A percentile compares a stretch with the other conserved stretches of the same genome.
Evolutionary conservation across 2,797 vertebrate genomes (phyloP).

Genomic region (Peromyscus nudipes): DNA sequence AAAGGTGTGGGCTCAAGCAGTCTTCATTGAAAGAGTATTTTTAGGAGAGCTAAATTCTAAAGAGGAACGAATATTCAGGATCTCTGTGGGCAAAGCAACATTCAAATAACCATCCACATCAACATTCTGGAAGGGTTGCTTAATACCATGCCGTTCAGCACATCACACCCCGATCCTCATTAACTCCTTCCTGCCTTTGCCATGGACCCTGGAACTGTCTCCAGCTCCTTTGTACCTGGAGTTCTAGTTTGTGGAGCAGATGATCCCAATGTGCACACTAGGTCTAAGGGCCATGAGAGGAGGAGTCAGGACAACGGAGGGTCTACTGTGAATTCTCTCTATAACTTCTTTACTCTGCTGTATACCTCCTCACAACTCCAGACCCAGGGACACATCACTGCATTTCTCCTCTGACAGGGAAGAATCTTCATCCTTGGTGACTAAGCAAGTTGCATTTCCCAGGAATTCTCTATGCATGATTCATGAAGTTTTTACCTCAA

Average conservation of each 20-base stretch:
- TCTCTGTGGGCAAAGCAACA: slow-evolving; percentile 43
- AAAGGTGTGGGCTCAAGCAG: background rate
- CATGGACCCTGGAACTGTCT: slow-evolving; percentile 81
- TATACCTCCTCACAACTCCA: slow-evolving; percentile 73
- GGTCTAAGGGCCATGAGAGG: background rate
- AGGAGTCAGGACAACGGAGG: background rate
- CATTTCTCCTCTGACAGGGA: slow-evolving; percentile 23
- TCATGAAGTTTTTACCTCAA: slow-evolving; percentile 27
- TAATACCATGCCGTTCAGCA: slow-evolving; percentile 78
- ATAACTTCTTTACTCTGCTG: slow-evolving; percentile 65
- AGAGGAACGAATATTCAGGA: slow-evolving; percentile 62
- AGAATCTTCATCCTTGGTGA: slow-evolving; percentile 71
- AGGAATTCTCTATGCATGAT: slow-evolving; percentile 63
- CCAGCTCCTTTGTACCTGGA: slow-evolving; percentile 74
- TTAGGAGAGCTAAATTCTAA: slow-evolving; percentile 72
- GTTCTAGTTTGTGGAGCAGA: slow-evolving; percentile 60
- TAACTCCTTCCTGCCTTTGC: slow-evolving; percentile 71
- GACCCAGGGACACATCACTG: slow-evolving; percentile 77
- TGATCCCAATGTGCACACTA: background rate
- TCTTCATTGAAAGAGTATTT: slow-evolving; percentile 70
- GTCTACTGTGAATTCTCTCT: background rate
- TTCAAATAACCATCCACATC: slow-evolving; percentile 73
- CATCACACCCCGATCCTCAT: slow-evolving; percentile 78
- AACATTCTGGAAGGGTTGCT: slow-evolving; percentile 81
- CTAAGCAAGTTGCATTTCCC: slow-evolving; percentile 73